Evolutionary conservation across 2,113 vertebrate species (phyloP), one percentile per base, ranked within the genome.

Genomic region (Cavia porcellus): DNA sequence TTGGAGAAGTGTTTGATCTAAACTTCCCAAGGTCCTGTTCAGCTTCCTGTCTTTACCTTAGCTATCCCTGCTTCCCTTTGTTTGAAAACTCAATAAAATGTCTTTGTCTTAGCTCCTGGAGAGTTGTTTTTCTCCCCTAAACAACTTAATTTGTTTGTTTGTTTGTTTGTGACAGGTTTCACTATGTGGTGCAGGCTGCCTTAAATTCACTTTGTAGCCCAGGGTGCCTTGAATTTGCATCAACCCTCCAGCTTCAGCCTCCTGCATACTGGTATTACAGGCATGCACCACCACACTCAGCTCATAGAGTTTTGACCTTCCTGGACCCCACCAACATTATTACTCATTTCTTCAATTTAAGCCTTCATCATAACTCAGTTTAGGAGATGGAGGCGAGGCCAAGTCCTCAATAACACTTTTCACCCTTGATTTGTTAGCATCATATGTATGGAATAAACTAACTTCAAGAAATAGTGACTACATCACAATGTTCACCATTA

Each of bases 391-490:
- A 5, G 32, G 66, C 32, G 17, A 17, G 66, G 66, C 64, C 30
- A 35, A 66, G 28, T 35, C 66, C 66, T 70, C 7, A 17, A 70
- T 72, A 72, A 38, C 17, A 17, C 25, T 50, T 87, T 81, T 88
- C 32, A 68, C 28, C 57, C 55, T 22, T 79, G 20, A 55, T 32
- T 47, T 68, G 61, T 88, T 72, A 81, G 4, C 55, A 81, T 50
- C 57, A n/a, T 38, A 80, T 50, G 30, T 72, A 81, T 79, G 52
- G 62, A 87, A 93, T 80, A 87, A 32, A 86, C 75, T 77, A 86
- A 80, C 28, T 57, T 42, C 4, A 92, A 74, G 17, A 92, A 92
- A 61, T 13, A 92, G 24, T 86, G 25, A 79, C 70, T 86, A 52
- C 64, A 68, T 12, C 2, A 64, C 50, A 47, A 80, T 9, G n/a